Evolutionary conservation across 2,888 invertebrate species (phyloP).

Genomic region (Thecocarcelia acutangulata): DNA sequence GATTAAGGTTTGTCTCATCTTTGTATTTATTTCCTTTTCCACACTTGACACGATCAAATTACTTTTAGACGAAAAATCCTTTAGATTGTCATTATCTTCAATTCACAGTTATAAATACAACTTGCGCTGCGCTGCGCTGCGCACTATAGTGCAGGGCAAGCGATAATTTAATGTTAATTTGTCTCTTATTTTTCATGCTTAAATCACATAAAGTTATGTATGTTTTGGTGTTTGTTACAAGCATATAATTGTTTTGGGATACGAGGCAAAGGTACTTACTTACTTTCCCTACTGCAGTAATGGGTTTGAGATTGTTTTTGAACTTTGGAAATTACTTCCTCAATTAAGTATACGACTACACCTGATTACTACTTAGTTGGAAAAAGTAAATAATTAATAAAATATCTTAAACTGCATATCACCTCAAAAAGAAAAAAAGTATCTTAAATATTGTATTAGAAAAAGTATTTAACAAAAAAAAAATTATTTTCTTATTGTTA

Average conservation of each 20-base stretch:
- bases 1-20: conserved; percentile 65
- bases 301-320: conserved; percentile 12
- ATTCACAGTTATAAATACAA: conserved; percentile 59
- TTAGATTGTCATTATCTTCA: conserved; percentile 68
- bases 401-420: too few species aligned
- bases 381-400: too few species aligned
- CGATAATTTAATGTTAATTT: conserved; percentile 10
- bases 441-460: too few species aligned
- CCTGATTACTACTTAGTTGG: too few species aligned
- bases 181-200: conserved; percentile 10
- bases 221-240: too few species aligned
- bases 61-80: conserved; percentile 64
- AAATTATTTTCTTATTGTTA: too few species aligned
- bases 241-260: too few species aligned
- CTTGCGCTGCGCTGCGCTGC: conserved; percentile 12
- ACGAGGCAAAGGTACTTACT: too few species aligned
- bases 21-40: conserved; percentile 66
- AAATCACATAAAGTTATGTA: background rate
- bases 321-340: conserved; percentile 38
- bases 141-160: background rate
- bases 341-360: conserved; percentile 56
- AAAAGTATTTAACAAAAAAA: too few species aligned
- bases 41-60: conserved; percentile 69
- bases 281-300: background rate
- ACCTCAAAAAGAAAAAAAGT: background rate